Evolutionary conservation across 2,113 vertebrate genomes (phyloP), one percentile per base, ranked within the genome.

Genomic region (Hassar affinis): DNA sequence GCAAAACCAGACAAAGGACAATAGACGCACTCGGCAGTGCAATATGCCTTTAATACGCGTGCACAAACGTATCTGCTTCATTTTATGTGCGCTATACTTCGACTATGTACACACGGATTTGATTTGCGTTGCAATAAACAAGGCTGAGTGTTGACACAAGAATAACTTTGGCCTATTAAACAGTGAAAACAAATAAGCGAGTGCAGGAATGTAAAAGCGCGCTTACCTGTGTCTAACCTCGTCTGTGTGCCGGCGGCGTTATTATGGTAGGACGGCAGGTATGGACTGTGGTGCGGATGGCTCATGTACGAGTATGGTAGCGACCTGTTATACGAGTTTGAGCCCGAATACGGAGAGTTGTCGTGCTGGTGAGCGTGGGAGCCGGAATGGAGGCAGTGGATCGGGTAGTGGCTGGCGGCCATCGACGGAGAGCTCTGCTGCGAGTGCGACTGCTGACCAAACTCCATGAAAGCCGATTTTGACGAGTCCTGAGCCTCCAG

Each of bases 401-500:
- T 95, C 89, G 97, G 97, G 92, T 98, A 97, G 95, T 98, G 97
- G 87, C 95, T 93, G 93, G 96, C 93, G 88, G 96, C 96, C 97
- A 98, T 98, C 90, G 96, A 97, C 90, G 95, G 96, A 90, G 94
- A 97, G 88, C 94, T 96, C 89, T 94, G 95, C 88, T 94, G 96
- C 86, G 95, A 96, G 90, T 94, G 96, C 90, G 95, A 95, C 92
- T 98, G 97, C 91, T 98, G 97, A 93, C 97, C 96, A 95, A 98
- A 97, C 96, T 98, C 96, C 96, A 97, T 98, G 96, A 98, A 98
- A 91, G 97, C 96, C 89, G 97, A 98, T 94, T 98, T 99, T 94
- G 97, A 97, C 91, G 97, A 98, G 96, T 99, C 97, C 94, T 97
- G 97, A 94, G 96, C 95, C 93, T 98, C 97, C 96, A 98, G 95